A percentile compares a stretch with the other conserved stretches of the same genome.
Evolutionary conservation across 2,888 invertebrate species (phyloP).

Genomic region (Dilophus febrilis): DNA sequence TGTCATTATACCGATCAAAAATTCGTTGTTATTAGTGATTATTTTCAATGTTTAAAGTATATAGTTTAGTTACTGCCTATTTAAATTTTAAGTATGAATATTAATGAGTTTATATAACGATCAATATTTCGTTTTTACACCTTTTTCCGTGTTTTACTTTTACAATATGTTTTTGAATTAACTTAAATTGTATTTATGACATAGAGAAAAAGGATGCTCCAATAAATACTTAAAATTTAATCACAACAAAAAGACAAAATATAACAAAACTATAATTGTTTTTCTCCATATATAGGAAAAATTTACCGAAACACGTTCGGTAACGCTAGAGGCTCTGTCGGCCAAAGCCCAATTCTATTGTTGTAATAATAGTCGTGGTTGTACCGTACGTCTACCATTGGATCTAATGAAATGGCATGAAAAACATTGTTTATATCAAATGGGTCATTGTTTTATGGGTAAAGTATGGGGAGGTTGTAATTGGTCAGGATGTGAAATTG

Average conservation of each 20-base stretch:
- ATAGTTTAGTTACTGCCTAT: too few relatives aligned
- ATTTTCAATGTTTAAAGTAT: too few relatives aligned
- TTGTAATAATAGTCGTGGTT: conserved; percentile 34
- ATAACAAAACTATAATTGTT: not conserved
- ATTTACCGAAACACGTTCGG: conserved; percentile 35
- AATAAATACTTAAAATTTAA: too few relatives aligned
- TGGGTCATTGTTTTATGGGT: conserved; percentile 29
- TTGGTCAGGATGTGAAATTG: conserved; percentile 41
- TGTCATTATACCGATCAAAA: too few relatives aligned
- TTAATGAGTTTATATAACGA: too few relatives aligned
- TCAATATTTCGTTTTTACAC: too few relatives aligned
- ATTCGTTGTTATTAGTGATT: too few relatives aligned
- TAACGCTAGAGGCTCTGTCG: conserved; percentile 39
- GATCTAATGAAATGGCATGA: conserved; percentile 36
- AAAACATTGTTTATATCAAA: conserved; percentile 26
- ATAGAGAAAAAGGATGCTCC: too few relatives aligned
- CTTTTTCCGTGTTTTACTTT: too few relatives aligned
- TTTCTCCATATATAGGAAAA: conserved; percentile 30
- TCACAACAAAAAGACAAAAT: not conserved
- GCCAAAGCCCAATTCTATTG: conserved; percentile 42
- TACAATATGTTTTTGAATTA: too few relatives aligned
- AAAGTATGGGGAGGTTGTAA: conserved; percentile 34
- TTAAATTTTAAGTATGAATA: too few relatives aligned
- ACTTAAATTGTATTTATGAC: too few relatives aligned
- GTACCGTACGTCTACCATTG: conserved; percentile 36